Base-by-base conservation (phyloP, 2,888 invertebrate genomes). In the Aelia acuminata region DNA sequence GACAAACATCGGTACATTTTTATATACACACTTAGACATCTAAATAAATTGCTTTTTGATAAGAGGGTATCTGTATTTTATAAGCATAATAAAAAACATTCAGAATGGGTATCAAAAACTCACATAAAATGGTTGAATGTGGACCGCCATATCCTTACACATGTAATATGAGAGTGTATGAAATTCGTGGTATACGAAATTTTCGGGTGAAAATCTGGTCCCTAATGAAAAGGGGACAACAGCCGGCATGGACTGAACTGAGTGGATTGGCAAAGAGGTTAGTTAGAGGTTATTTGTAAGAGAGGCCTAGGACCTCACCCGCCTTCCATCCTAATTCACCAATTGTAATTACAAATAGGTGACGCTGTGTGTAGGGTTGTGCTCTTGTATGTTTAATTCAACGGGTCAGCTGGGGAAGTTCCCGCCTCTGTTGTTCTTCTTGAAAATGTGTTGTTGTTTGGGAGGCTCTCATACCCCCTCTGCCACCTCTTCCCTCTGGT, bases 321-420 rank as follows among this genome's bases (percentile, higher is more conserved):
- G 50, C 85, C 53, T 39, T 48, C 35, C 85, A 49, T 39, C 85
- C 85, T 85, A 85, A 85, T 85, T 85, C 85, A 85, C 85, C 48
- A 85, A 85, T 85, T 85, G 85, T 85, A 85, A 85, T 85, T 53
- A 85, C 85, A 85, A 85, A 85, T 85, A 85, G 85, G n/a, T 50
- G 35, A n/a, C 57, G 85, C 85, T 53, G 53, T 39, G 39, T 31
- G 39, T 31, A 53, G 50, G 53, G 53, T n/a, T n/a, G n/a, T 8
- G 8, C 49, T 49, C 7, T 53, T 85, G 85, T 85, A 85, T 85
- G 85, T 85, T 85, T 85, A 85, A 85, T 85, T 85, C 85, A 85
- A 57, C 53, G 85, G 39, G 85, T 39, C 85, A 85, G 85, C 85
- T 85, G 85, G 31, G 15, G 85, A 53, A 39, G n/a, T 85, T 85